Evolutionary conservation across 2,888 invertebrate species (phyloP), one percentile per base, ranked within the genome.

Genomic region (Chrysomela aeneicollis): DNA sequence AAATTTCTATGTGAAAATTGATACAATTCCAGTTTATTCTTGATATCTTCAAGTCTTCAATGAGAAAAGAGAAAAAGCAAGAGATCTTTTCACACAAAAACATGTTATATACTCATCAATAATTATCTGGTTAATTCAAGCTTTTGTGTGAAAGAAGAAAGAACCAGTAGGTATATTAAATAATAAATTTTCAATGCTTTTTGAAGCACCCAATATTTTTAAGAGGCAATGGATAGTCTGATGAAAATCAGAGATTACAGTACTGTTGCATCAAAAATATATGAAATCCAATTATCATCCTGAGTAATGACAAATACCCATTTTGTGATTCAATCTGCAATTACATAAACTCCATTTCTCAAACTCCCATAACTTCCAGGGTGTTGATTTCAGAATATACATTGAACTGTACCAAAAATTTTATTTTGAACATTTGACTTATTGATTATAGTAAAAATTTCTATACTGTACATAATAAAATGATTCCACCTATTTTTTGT

Each of bases 1-100:
- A 6, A 3, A 30, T 10, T 22, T 22, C 42, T 9, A 42, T 5
- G 2, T 47, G 2, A 19, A 22, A 21, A 15, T 18, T 57, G 46
- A 4, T 49, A 1, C 49, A 49, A 49, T 42, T 15, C n/a, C 42
- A 42, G 4, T 42, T 42, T 42, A 10, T 8, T 12, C 12, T 12
- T 5, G 4, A 42, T 17, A 15, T 57, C 46, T 55, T 57, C 57
- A 57, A 47, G 46, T 57, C 57, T 22, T 57, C 46, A 57, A 57
- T 46, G 21, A 22, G n/a, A 10, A 54, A n/a, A 15, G 35, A 37
- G 35, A 54, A 54, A 54, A 26, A 26, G 42, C 42, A 42, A 42
- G 42, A 42, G 42, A 57, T 17, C 26, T 15, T 26, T 21, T 46
- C 22, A 57, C 46, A 42, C 6, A 46, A 57, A 30, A 57, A n/a